Base-by-base conservation (phyloP, 2,888 invertebrate species). In the Schizaphis graminum region DNA sequence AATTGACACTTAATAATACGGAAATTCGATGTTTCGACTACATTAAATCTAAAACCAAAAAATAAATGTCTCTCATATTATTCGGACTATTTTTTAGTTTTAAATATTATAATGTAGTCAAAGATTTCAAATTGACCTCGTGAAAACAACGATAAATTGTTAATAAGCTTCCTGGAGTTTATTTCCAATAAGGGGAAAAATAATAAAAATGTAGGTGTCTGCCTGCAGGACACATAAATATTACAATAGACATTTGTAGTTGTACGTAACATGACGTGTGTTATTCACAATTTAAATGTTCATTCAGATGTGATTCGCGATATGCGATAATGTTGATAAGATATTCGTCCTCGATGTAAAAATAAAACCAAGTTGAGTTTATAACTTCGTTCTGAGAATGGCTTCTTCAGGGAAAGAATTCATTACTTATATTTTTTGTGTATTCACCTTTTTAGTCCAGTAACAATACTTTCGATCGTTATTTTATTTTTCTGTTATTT, bases 381-480 rank as follows among this genome's bases (percentile, higher is more conserved):
- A 44, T 44, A 26, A 77, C 28, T 16, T 47, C 4, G 85, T 87
- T 92, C 88, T 77, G 24, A n/a, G 44, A 89, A 77, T 44, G 41
- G 53, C 28, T 92, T 89, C 21, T 53, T 77, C 5, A 3, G 53
- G 24, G 41, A 92, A 61, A 67, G 26, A 47, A 91, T 35, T 47
- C 41, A 21, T 21, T 49, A 28, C 21, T 41, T 87, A 28, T 47
- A 21, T 67, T 53, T 77, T 77, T 56, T 67, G 53, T 53, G 16
- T 77, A 77, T 89, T 92, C 44, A 56, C 41, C 67, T 92, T 53
- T 47, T 77, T 67, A 89, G 53, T 92, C 89, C 92, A 44, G n/a
- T 88, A 41, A 41, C 67, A 67, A 92, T 87, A 61, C 26, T 35
- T 87, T 41, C 28, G 28, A 24, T 13, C 26, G 53, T 44, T 57